Evolutionary conservation across 2,797 vertebrate species (phyloP).

Genomic region (Numenius phaeopus): DNA sequence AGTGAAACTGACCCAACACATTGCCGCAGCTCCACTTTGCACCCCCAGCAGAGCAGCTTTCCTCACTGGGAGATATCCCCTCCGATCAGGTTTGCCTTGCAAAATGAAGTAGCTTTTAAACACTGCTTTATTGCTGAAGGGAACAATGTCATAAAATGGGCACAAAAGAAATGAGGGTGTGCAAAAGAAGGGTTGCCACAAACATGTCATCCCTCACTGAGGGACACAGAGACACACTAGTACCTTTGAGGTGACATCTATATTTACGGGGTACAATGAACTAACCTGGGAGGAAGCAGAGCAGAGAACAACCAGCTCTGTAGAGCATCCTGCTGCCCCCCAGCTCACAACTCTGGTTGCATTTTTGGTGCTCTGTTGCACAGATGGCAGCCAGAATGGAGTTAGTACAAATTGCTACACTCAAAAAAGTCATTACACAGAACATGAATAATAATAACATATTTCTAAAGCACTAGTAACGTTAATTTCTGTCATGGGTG

Average conservation of each 20-base stretch:
- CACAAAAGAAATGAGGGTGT: not conserved
- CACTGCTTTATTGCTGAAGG: not conserved
- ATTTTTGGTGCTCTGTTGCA: not conserved
- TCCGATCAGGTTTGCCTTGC: conserved; percentile 86
- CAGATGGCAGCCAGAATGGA: not conserved
- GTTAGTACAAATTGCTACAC: not conserved
- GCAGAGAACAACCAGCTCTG: not conserved
- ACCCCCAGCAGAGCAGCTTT: conserved; percentile 93
- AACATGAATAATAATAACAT: not conserved
- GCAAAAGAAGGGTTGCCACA: not conserved
- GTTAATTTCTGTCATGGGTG: not conserved
- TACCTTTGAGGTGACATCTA: not conserved
- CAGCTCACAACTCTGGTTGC: fast-evolving
- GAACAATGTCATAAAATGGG: not conserved
- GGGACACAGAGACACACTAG: not conserved
- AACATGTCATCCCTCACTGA: not conserved
- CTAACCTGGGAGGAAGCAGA: not conserved
- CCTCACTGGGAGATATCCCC: conserved; percentile 90
- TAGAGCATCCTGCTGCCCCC: not conserved
- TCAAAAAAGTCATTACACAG: not conserved
- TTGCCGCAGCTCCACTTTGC: conserved; percentile 90
- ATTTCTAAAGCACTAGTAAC: not conserved
- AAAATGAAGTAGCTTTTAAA: not conserved
- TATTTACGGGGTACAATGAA: not conserved
- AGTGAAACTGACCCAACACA: conserved; percentile 90